Evolutionary conservation across 2,113 vertebrate genomes (phyloP).

Genomic region (Osmerus eperlanus): DNA sequence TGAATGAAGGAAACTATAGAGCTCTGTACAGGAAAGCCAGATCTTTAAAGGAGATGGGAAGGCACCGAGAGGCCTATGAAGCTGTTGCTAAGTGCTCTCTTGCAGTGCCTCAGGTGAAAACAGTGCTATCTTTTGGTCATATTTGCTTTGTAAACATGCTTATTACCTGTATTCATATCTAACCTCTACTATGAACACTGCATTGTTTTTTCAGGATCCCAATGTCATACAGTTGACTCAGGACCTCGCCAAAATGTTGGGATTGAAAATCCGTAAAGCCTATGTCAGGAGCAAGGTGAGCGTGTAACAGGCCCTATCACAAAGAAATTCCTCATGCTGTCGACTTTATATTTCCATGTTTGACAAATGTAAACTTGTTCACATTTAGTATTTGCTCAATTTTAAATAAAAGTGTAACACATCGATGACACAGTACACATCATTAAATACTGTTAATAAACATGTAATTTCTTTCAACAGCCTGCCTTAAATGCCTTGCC

Average conservation of each 20-base stretch:
- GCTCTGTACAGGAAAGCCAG: constrained; percentile 90
- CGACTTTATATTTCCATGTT: no score
- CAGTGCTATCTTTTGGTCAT: not conserved
- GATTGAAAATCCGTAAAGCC: constrained; percentile 96
- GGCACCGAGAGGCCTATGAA: constrained; percentile 88
- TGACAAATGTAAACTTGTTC: no score
- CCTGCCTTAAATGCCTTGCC: constrained; percentile 79
- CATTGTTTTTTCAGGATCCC: constrained; percentile 77
- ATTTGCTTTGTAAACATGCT: not conserved
- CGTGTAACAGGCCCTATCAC: not conserved
- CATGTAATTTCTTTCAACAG: constrained; percentile 62
- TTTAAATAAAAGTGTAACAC: no score
- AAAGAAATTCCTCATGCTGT: not conserved
- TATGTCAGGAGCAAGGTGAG: constrained; percentile 91
- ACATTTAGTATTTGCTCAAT: no score
- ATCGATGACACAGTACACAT: no score
- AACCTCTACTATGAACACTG: not conserved
- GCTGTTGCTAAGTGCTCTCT: constrained; percentile 93
- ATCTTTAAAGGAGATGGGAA: constrained; percentile 85
- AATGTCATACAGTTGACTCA: constrained; percentile 92
- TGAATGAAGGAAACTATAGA: constrained; percentile 87
- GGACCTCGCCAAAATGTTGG: constrained; percentile 91
- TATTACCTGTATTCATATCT: not conserved
- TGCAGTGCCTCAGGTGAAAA: constrained; percentile 86
- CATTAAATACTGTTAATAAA: no score